Percentiles rank a stretch among this genome's conserved stretches.
Evolutionary conservation across 2,113 vertebrate genomes (phyloP).

Genomic region (Varanus komodoensis): DNA sequence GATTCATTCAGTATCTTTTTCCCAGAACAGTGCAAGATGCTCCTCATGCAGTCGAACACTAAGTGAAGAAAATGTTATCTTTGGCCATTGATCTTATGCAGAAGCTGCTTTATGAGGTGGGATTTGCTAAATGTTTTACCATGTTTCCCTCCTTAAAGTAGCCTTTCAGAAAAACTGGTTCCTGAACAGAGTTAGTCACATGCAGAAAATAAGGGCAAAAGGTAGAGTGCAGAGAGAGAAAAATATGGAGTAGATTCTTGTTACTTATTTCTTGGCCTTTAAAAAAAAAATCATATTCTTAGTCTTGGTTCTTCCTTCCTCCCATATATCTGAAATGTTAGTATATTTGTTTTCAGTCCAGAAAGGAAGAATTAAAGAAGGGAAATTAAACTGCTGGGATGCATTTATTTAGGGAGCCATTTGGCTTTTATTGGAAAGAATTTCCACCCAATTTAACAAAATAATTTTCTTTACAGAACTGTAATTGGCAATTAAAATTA

Average conservation of each 20-base stretch:
- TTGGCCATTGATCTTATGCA: background rate
- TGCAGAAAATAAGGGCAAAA: background rate
- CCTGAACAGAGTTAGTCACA: background rate
- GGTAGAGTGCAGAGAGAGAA: background rate
- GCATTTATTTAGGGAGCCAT: constrained; percentile 37
- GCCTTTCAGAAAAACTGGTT: background rate
- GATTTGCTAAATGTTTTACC: background rate
- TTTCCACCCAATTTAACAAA: constrained; percentile 28
- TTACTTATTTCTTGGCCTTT: constrained; percentile 1
- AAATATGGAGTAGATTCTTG: background rate
- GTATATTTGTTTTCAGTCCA: fast-evolving
- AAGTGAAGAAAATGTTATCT: background rate
- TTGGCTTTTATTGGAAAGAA: constrained; percentile 31
- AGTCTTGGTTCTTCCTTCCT: background rate
- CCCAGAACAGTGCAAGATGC: background rate
- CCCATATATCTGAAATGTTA: constrained; percentile 14
- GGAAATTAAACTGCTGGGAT: background rate
- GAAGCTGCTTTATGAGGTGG: background rate
- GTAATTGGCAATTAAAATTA: constrained; percentile 55
- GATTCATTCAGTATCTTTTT: background rate
- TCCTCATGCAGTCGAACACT: background rate
- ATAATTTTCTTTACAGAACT: constrained; percentile 47
- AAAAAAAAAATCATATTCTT: constrained; percentile 9
- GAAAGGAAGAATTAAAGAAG: constrained; percentile 29
- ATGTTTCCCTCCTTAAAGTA: background rate